Conservation (phyloP, 2,888 invertebrate genomes). For the Diachrysia chrysitis region DNA sequence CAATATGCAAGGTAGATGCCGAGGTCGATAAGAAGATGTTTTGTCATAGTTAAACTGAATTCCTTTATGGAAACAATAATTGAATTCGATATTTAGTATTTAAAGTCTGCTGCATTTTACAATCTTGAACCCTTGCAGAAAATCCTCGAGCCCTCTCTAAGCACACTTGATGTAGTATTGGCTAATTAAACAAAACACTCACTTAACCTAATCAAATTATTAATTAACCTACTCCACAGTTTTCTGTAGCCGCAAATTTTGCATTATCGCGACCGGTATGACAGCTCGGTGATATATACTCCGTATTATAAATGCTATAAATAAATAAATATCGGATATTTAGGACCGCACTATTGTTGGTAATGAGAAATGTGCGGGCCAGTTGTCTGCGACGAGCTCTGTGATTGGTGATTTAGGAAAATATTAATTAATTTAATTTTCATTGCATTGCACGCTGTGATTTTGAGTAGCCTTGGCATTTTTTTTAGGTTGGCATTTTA, state of each 20-base stretch:
- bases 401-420: conserved; percentile 54
- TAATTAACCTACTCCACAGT: conserved; percentile 65
- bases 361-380: conserved; percentile 78
- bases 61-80: too few species aligned
- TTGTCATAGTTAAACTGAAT: too few species aligned
- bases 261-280: conserved; percentile 88
- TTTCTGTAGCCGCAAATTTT: conserved; percentile 78
- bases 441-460: background rate
- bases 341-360: conserved; percentile 85
- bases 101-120: too few species aligned
- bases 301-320: conserved; percentile 89
- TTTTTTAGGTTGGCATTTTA: background rate
- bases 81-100: too few species aligned
- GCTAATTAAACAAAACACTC: background rate
- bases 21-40: too few species aligned
- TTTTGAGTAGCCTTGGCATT: background rate
- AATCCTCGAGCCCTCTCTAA: background rate
- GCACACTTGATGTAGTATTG: background rate
- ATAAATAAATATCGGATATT: conserved; percentile 87
- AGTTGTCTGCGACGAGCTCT: conserved; percentile 68
- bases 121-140: background rate
- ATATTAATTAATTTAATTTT: conserved; percentile 32
- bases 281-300: conserved; percentile 87
- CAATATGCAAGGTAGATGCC: background rate
- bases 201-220: conserved; percentile 25